Evolutionary conservation across 2,888 invertebrate species (phyloP).

Genomic region (Timema podura): DNA sequence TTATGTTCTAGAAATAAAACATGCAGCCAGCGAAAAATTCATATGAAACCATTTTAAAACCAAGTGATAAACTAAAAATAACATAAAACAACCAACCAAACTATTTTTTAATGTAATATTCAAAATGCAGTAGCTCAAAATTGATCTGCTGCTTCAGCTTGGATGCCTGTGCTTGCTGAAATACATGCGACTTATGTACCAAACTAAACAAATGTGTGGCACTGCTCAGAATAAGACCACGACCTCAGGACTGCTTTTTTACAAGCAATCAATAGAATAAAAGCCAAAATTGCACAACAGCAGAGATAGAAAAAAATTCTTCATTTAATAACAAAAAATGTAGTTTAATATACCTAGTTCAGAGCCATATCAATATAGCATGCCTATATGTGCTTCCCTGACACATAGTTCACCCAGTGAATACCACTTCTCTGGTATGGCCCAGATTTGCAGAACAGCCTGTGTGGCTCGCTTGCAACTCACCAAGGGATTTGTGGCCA

Average conservation of each 20-base stretch:
- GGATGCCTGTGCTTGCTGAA: constrained; percentile 24
- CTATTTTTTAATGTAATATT: too few species aligned
- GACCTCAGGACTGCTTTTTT: neutral
- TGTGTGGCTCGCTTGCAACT: too few species aligned
- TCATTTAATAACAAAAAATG: neutral
- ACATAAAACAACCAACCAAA: neutral
- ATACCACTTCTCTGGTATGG: too few species aligned
- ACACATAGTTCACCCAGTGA: too few species aligned
- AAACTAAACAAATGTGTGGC: constrained; percentile 19
- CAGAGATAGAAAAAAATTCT: neutral
- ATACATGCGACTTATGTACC: constrained; percentile 21
- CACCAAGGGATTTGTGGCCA: too few species aligned
- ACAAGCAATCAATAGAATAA: constrained; percentile 1
- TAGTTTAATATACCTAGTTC: neutral
- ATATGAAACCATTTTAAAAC: neutral
- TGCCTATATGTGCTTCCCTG: too few species aligned
- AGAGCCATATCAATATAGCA: too few species aligned
- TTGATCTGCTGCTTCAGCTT: constrained; percentile 22
- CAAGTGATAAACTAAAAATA: neutral
- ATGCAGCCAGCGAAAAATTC: neutral
- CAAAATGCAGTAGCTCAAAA: constrained; percentile 20
- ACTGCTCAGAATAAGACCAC: constrained; percentile 6
- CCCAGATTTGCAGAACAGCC: too few species aligned
- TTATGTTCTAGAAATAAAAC: neutral
- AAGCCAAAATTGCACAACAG: constrained; percentile 6